Percentiles rank a stretch among this genome's conserved stretches.
phyloP scores from a whole-genome alignment of 1,140 invertebrate species.

The Drosophila bocqueti region DNA sequence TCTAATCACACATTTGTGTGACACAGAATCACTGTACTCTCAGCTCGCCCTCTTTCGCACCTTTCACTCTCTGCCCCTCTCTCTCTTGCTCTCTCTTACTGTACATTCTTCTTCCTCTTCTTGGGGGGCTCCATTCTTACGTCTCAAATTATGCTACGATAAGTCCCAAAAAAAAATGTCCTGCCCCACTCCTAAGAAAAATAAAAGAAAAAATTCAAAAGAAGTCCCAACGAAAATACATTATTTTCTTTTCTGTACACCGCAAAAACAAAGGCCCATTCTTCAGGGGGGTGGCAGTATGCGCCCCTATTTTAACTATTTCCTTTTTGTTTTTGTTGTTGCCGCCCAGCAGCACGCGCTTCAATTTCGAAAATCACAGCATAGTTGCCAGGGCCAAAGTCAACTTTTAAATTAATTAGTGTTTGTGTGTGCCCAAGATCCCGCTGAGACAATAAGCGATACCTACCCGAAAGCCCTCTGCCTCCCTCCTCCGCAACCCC shows the following conservation, averaged over 20 bases:
- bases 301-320: conserved; percentile 1
- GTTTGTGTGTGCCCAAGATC: conserved; percentile 34
- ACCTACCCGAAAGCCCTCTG: neutral
- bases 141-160: conserved; percentile 47
- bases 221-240: conserved; percentile 13
- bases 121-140: conserved; percentile 5
- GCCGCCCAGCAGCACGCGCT: conserved; percentile 26
- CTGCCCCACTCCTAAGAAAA: conserved; percentile 18
- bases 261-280: conserved; percentile 54
- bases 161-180: conserved; percentile 12
- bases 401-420: conserved; percentile 70
- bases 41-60: neutral
- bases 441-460: conserved; percentile 63
- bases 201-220: neutral
- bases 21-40: conserved; percentile 24
- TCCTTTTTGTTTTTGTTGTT: neutral
- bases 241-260: conserved; percentile 60
- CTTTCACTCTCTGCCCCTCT: neutral
- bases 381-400: conserved; percentile 52
- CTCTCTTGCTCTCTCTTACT: neutral
- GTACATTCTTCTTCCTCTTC: neutral
- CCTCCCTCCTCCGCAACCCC: neutral
- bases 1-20: conserved; percentile 49
- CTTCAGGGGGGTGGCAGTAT: neutral
- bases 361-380: conserved; percentile 44